phyloP scores from a whole-genome alignment of 37 sponge, comb jelly and placozoan species.

The Tethya wilhelma region DNA sequence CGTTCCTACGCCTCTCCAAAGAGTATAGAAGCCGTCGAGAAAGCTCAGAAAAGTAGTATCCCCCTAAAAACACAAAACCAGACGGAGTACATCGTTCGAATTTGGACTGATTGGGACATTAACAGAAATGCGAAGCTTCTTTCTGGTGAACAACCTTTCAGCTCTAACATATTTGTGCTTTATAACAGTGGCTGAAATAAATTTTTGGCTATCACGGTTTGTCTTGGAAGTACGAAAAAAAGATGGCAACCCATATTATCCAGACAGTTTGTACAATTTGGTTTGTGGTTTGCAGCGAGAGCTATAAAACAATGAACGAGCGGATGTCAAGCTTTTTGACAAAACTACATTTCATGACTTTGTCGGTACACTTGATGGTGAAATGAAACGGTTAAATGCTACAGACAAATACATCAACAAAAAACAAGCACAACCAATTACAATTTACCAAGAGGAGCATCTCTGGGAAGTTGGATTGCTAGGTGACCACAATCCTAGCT shows the following conservation, averaged over 20 bases:
- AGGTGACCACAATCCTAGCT: slow-evolving; percentile 13
- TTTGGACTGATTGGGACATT: neutral
- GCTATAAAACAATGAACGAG: slow-evolving; percentile 3
- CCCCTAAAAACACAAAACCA: too few species aligned
- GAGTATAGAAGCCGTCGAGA: too few species aligned
- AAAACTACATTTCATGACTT: neutral
- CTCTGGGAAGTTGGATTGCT: slow-evolving; percentile 18
- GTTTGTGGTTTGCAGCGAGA: slow-evolving; percentile 11
- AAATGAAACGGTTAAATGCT: too few species aligned
- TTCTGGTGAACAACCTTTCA: neutral
- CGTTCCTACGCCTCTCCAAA: too few species aligned
- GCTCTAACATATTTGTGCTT: neutral
- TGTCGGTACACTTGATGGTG: slow-evolving; percentile 10
- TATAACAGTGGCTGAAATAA: neutral
- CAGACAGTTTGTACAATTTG: neutral
- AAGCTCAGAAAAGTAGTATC: too few species aligned
- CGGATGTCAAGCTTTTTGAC: slow-evolving; percentile 30
- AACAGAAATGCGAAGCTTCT: neutral
- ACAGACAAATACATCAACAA: too few species aligned
- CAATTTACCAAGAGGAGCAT: slow-evolving; percentile 1
- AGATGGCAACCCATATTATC: slow-evolving; percentile 1
- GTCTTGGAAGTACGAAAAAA: too few species aligned
- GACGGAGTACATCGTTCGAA: neutral
- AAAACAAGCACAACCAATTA: slow-evolving; percentile 21
- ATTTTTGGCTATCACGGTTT: slow-evolving; percentile 9